Conservation (phyloP, 1,140 invertebrate species). For the Ylistrum balloti region DNA sequence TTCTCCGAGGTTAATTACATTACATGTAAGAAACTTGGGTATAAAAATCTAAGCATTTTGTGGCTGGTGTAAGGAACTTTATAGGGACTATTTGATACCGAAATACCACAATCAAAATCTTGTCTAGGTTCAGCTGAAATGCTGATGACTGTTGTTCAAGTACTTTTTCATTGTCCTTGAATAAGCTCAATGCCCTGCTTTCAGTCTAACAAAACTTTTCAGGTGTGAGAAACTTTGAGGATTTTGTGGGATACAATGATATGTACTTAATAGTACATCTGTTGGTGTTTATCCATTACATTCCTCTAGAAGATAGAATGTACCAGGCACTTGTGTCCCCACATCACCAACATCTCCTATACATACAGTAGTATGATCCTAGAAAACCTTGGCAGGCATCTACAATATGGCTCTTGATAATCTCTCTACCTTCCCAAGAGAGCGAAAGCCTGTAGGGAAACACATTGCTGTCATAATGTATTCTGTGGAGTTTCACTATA, state of each 20-base stretch:
- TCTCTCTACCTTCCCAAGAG: not conserved
- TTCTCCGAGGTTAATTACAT: too few relatives aligned
- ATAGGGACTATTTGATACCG: too few relatives aligned
- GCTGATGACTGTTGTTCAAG: too few relatives aligned
- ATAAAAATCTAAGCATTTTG: too few relatives aligned
- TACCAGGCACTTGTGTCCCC: not conserved
- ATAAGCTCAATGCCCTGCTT: too few relatives aligned
- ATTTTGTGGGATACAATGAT: not conserved
- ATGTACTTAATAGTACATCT: conserved; percentile 23
- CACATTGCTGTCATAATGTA: not conserved
- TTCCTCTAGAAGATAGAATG: not conserved
- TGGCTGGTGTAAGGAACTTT: too few relatives aligned
- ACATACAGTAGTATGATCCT: not conserved
- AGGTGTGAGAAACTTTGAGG: too few relatives aligned
- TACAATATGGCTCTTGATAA: conserved; percentile 20
- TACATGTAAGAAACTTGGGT: too few relatives aligned
- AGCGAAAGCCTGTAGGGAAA: not conserved
- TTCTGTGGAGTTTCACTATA: not conserved
- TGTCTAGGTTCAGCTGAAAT: too few relatives aligned
- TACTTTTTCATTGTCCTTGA: too few relatives aligned
- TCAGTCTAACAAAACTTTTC: too few relatives aligned
- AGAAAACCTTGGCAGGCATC: not conserved
- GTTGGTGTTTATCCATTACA: not conserved
- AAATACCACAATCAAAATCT: too few relatives aligned
- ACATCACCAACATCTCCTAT: conserved; percentile 25